phyloP scores from a whole-genome alignment of 2,888 invertebrate species.

The Podotricha telesiphe region DNA sequence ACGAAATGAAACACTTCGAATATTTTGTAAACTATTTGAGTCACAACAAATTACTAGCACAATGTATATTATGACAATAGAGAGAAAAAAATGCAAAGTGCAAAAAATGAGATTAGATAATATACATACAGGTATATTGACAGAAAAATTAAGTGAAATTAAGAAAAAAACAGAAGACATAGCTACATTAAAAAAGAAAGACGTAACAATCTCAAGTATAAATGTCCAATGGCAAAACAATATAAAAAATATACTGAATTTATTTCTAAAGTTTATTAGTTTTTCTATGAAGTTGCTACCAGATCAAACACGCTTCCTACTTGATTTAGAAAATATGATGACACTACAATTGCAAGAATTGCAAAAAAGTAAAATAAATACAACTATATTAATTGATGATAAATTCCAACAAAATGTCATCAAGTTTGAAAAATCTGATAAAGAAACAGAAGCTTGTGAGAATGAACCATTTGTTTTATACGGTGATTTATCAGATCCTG shows the following conservation, averaged over 20 bases:
- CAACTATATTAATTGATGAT: constrained; percentile 60
- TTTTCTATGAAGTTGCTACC: constrained; percentile 72
- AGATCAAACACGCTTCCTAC: constrained; percentile 71
- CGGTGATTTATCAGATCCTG: constrained; percentile 61
- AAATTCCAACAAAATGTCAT: constrained; percentile 55
- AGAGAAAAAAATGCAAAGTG: constrained; percentile 74
- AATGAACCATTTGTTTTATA: constrained; percentile 65
- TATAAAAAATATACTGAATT: constrained; percentile 65
- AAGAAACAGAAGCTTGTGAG: constrained; percentile 51
- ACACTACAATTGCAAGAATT: constrained; percentile 74
- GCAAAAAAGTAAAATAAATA: constrained; percentile 51
- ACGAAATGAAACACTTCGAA: constrained; percentile 67
- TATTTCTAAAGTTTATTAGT: constrained; percentile 74
- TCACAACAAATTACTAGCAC: constrained; percentile 66
- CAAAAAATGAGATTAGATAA: constrained; percentile 66
- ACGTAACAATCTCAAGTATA: constrained; percentile 57
- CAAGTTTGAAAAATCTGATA: constrained; percentile 54
- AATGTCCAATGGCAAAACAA: constrained; percentile 72
- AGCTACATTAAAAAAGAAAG: constrained; percentile 54
- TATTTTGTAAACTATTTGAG: constrained; percentile 66
- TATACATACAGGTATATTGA: constrained; percentile 59
- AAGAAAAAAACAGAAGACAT: constrained; percentile 59
- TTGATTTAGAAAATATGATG: constrained; percentile 74
- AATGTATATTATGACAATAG: constrained; percentile 74
- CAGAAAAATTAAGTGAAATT: constrained; percentile 60